Evolutionary conservation across 2,113 vertebrate species (phyloP).

Genomic region (Scortum barcoo): DNA sequence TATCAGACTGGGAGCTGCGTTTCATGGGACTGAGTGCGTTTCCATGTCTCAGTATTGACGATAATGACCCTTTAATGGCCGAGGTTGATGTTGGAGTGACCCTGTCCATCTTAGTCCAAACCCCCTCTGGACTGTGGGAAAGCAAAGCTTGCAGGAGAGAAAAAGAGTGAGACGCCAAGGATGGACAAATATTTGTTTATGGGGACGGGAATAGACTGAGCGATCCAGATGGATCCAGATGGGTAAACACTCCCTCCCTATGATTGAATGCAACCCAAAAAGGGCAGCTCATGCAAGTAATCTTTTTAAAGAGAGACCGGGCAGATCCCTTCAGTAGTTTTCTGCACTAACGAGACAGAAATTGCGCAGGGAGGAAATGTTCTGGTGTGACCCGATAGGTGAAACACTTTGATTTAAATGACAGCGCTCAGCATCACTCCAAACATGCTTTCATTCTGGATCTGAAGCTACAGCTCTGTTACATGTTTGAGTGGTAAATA

Average conservation of each 20-base stretch:
- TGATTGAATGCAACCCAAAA: neutral
- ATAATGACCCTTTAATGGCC: neutral
- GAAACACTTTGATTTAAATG: neutral
- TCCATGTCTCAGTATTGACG: slow-evolving; percentile 16
- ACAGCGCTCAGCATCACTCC: neutral
- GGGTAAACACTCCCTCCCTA: slow-evolving; percentile 25
- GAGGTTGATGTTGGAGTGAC: slow-evolving; percentile 18
- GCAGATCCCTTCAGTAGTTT: neutral
- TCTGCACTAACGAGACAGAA: neutral
- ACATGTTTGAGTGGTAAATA: too few species aligned
- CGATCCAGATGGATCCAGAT: neutral
- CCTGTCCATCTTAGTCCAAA: neutral
- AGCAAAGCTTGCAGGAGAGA: neutral
- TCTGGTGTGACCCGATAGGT: neutral
- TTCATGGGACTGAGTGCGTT: neutral
- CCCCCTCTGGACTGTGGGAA: neutral
- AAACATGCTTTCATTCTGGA: neutral
- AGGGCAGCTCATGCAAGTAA: neutral
- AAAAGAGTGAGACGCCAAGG: neutral
- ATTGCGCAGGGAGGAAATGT: neutral
- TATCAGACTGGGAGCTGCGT: neutral
- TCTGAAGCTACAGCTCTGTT: too few species aligned
- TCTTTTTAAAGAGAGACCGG: neutral
- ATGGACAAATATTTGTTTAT: slow-evolving; percentile 57
- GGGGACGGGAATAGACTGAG: slow-evolving; percentile 18